Conservation (phyloP, 2,797 vertebrate genomes). For the Okamejei kenojei region DNA sequence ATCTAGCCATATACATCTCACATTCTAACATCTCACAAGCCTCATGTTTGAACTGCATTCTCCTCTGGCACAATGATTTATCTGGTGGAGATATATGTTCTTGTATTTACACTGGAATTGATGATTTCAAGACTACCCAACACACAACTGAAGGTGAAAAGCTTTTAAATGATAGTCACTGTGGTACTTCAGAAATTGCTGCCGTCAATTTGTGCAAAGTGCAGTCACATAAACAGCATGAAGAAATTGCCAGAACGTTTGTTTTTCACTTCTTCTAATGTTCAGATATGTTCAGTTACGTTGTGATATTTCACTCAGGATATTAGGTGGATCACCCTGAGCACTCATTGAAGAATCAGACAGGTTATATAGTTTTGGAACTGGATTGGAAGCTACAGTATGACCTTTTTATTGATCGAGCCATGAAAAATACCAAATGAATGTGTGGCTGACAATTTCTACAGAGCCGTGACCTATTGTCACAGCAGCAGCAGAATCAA, state of each 20-base stretch:
- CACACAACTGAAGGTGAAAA: no score
- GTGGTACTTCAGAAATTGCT: no score
- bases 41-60: background rate
- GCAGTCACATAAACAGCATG: background rate
- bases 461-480: background rate
- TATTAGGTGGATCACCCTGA: no score
- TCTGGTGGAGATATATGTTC: background rate
- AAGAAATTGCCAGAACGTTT: background rate
- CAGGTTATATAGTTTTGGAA: background rate
- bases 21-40: background rate
- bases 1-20: background rate
- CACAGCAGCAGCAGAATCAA: background rate
- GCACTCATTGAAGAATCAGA: background rate
- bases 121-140: no score
- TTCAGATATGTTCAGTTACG: no score
- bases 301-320: background rate
- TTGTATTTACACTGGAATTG: no score
- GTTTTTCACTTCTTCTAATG: background rate
- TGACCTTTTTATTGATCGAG: background rate
- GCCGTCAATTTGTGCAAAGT: no score
- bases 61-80: background rate
- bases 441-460: background rate
- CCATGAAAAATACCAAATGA: background rate
- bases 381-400: background rate
- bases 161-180: no score